Evolutionary conservation across 1,140 invertebrate species (phyloP).

Genomic region (Neodiprion pinetum): DNA sequence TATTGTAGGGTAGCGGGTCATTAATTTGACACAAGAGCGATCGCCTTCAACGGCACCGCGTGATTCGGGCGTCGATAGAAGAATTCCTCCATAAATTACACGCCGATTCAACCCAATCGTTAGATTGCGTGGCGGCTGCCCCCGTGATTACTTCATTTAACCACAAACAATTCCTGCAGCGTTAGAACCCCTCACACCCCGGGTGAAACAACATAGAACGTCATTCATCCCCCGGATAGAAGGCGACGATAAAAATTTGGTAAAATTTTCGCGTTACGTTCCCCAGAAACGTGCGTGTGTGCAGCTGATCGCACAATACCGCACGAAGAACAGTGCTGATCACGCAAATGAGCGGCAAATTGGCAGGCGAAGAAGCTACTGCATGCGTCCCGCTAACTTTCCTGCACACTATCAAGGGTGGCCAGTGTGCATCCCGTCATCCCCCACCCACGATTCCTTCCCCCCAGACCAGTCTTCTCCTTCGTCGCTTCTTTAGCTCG

Average conservation of each 20-base stretch:
- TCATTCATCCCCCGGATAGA: no score
- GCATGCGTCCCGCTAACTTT: slow-evolving; percentile 1
- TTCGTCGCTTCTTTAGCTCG: background rate
- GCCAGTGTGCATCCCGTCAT: slow-evolving; percentile 2
- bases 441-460: background rate
- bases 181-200: no score
- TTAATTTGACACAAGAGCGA: slow-evolving; percentile 22
- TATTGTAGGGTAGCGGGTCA: background rate
- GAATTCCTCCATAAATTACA: slow-evolving; percentile 26
- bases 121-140: background rate
- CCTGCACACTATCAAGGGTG: background rate
- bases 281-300: no score
- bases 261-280: background rate
- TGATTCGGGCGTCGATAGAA: slow-evolving; percentile 24
- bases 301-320: no score
- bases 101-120: slow-evolving; percentile 20
- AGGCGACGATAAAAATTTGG: background rate
- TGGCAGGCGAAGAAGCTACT: background rate
- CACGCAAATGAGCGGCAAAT: background rate
- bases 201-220: no score
- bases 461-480: background rate
- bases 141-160: background rate
- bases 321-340: no score
- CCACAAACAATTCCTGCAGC: background rate
- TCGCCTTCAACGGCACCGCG: background rate